Conservation (phyloP, 2,113 vertebrate species). For the Macquaria ambigua region DNA sequence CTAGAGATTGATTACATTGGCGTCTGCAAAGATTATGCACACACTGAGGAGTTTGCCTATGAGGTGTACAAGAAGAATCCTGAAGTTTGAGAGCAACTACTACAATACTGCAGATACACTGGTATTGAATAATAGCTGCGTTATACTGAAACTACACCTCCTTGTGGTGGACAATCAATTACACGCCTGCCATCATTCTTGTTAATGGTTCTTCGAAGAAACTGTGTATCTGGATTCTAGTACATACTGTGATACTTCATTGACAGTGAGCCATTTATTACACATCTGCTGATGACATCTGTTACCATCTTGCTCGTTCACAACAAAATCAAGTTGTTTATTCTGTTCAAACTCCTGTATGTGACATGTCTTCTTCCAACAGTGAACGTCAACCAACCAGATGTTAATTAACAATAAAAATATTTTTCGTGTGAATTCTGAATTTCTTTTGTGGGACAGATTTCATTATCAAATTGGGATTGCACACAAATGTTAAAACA, state of each 20-base stretch:
- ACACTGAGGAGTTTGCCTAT: constrained; percentile 94
- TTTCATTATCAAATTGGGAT: not conserved
- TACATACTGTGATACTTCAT: not conserved
- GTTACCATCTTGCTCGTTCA: not conserved
- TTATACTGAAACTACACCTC: not conserved
- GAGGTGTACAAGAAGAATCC: constrained; percentile 89
- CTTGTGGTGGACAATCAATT: not conserved
- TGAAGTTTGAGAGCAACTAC: constrained; percentile 37
- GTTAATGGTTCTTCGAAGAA: not conserved
- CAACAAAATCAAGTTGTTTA: not conserved
- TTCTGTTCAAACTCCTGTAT: not conserved
- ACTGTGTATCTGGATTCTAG: not conserved
- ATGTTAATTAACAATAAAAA: constrained; percentile 6
- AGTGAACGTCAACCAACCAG: not conserved
- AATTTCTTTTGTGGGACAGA: not conserved
- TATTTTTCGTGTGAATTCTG: not conserved
- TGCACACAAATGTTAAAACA: not conserved
- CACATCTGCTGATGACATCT: not conserved
- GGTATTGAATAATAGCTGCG: not conserved
- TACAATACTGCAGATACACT: not conserved
- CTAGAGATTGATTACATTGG: constrained; percentile 95
- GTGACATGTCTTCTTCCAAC: not conserved
- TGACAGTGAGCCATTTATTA: not conserved
- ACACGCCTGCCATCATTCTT: not conserved
- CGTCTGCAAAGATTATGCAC: constrained; percentile 87